Percentiles rank a stretch among this genome's conserved stretches.
phyloP scores from a whole-genome alignment of 2,797 vertebrate species.

The Tragopan temminckii region DNA sequence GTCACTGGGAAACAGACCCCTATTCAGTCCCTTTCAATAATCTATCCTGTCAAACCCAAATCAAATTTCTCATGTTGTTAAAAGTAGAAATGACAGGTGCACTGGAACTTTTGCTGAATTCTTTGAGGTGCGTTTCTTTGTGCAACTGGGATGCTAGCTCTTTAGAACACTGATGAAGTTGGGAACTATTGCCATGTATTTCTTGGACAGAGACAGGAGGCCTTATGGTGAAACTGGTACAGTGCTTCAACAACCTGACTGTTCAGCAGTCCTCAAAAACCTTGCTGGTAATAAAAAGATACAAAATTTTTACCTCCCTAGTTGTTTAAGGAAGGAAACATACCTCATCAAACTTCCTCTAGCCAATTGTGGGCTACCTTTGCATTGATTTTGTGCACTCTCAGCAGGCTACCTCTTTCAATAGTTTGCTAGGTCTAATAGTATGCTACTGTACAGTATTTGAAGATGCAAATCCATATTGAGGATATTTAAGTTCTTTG shows the following conservation, averaged over 20 bases:
- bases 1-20: background rate
- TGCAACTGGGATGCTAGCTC: background rate
- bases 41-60: background rate
- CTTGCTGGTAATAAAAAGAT: background rate
- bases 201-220: background rate
- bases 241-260: rapidly evolving
- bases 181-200: background rate
- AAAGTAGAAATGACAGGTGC: background rate
- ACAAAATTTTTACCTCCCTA: background rate
- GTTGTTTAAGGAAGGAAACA: background rate
- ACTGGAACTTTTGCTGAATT: background rate
- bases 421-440: background rate
- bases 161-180: background rate
- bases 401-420: background rate
- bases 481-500: background rate
- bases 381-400: background rate
- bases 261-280: background rate
- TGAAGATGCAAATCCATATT: background rate
- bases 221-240: background rate
- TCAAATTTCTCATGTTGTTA: background rate
- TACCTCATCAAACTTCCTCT: background rate
- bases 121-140: background rate
- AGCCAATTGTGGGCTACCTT: background rate
- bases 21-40: background rate
- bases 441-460: background rate